Evolutionary conservation across 1,140 invertebrate species (phyloP), one percentile per base, ranked within the genome.

Genomic region (Atopsyche davidsoni): DNA sequence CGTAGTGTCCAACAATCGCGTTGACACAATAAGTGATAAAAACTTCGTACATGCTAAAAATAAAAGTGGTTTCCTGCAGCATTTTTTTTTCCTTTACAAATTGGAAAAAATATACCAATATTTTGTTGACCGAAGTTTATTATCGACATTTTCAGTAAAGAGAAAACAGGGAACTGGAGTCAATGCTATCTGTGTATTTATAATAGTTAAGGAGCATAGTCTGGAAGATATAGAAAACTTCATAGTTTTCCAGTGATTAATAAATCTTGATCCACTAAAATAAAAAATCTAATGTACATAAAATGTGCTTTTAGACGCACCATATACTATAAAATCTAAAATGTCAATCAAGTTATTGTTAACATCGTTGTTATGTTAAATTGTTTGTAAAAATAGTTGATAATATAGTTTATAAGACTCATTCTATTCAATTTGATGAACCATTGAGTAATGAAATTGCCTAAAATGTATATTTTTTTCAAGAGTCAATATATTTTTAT

Each of bases 261-360:
- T n/a, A n/a, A n/a, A n/a, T n/a, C n/a, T n/a, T 34, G 32, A 34
- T 34, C 16, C 32, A 4, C 3, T 3, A 34, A 34, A 7, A 7
- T 6, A 28, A 34, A 34, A 34, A 34, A 13, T 13, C 32, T 16
- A 34, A 34, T 34, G 32, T 34, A 34, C 32, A 34, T 34, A 34
- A 45, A 43, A 51, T 44, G 49, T 44, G 49, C 49, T 51, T 44
- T 44, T 51, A 51, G 49, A 38, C 32, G 49, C 49, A 51, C 49
- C 31, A 43, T 34, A 18, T 50, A 48, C 46, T 48, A 45, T 51
- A 16, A 28, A 16, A 44, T 31, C 23, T 35, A 45, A 47, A 51
- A 56, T 51, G 48, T 51, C 49, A 51, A 56, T 51, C 47, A 56
- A 55, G 16, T 55, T 46, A 46, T 56, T 56, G 54, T 56, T 56